These are phyloP conservation scores for Ceratoteleas bidentatus DNA, from an alignment of 1,140 invertebrate genomes.

Conservation along the genomic window DNA sequence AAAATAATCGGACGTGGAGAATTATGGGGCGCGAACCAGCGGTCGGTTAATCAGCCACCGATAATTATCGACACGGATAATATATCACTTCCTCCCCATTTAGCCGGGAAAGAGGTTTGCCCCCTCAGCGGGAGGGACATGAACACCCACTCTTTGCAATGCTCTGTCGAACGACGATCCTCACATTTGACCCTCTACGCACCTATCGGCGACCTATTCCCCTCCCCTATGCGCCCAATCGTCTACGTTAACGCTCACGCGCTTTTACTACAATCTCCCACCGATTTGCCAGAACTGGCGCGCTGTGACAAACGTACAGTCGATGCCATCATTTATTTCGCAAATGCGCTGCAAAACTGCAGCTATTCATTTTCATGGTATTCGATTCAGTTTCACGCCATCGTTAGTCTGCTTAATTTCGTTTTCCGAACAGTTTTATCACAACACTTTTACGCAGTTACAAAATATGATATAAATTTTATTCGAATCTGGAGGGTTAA, in stretches of 20 bases:
- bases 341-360: slow-evolving; percentile 81
- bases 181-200: slow-evolving; percentile 62
- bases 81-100: slow-evolving; percentile 78
- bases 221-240: slow-evolving; percentile 46
- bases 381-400: slow-evolving; percentile 79
- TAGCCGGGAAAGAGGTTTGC: slow-evolving; percentile 56
- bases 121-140: too few species aligned
- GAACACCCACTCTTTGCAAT: slow-evolving; percentile 63
- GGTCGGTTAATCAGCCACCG: slow-evolving; percentile 82
- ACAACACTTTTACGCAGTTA: slow-evolving; percentile 27
- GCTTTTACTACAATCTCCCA: slow-evolving; percentile 62
- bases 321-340: slow-evolving; percentile 82
- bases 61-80: slow-evolving; percentile 82
- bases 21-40: slow-evolving; percentile 81
- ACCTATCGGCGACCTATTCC: slow-evolving; percentile 58
- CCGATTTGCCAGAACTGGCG: slow-evolving; percentile 70
- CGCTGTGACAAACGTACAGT: slow-evolving; percentile 80
- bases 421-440: slow-evolving; percentile 55
- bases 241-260: slow-evolving; percentile 63
- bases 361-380: slow-evolving; percentile 82
- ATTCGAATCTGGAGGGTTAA: too few species aligned
- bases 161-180: slow-evolving; percentile 59
- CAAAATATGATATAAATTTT: slow-evolving; percentile 19
- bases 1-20: slow-evolving; percentile 81
- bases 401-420: slow-evolving; percentile 69